A percentile compares a stretch with the other conserved stretches of the same genome.
Conservation (phyloP, 1,140 invertebrate species). For the Atopsyche davidsoni region DNA sequence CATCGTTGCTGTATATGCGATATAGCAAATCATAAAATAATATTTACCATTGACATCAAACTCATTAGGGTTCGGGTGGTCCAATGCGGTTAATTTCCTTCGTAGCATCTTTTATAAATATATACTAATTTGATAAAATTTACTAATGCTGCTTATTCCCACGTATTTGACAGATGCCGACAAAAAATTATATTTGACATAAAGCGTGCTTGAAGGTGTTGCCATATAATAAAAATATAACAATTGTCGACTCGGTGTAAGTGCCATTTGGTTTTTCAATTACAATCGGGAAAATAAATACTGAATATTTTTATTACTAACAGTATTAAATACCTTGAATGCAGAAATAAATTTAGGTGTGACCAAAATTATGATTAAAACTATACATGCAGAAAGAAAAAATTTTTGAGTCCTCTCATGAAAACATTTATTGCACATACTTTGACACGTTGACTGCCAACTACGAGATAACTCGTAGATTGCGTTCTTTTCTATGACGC, state of each 20-base stretch:
- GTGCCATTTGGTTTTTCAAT: too few relatives aligned
- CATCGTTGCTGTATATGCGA: conserved; percentile 11
- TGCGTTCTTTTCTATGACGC: too few relatives aligned
- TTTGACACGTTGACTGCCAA: too few relatives aligned
- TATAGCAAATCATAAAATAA: conserved; percentile 12
- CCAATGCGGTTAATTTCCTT: conserved; percentile 67
- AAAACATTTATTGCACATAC: too few relatives aligned
- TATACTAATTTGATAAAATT: not conserved
- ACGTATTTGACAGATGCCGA: not conserved
- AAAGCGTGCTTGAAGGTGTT: not conserved
- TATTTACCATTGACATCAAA: conserved; percentile 60
- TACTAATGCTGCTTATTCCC: not conserved
- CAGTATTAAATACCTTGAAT: too few relatives aligned
- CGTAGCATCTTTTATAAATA: conserved; percentile 64
- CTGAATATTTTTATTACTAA: too few relatives aligned
- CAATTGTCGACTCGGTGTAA: not conserved
- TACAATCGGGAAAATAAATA: too few relatives aligned
- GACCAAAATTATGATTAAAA: too few relatives aligned
- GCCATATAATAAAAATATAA: not conserved
- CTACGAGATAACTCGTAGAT: too few relatives aligned
- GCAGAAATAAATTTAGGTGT: too few relatives aligned
- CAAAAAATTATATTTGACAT: not conserved
- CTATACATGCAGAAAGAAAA: too few relatives aligned
- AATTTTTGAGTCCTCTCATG: too few relatives aligned
- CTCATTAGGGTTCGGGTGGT: conserved; percentile 63